Evolutionary conservation across 1,140 invertebrate genomes (phyloP).

Genomic region (Drosophila virilis): DNA sequence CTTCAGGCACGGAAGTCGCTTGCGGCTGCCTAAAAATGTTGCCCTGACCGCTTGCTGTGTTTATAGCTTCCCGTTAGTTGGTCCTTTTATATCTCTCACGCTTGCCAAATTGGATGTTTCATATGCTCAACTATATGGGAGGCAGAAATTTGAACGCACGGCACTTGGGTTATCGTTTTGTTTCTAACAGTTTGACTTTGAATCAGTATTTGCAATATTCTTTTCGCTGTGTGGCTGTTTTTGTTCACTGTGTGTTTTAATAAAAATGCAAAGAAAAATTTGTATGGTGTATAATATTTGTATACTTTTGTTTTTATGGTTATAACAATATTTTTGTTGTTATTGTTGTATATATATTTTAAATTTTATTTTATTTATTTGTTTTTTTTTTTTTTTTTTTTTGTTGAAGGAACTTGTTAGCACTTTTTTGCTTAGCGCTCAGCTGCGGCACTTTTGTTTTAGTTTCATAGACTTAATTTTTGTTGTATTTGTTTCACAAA

Average conservation of each 20-base stretch:
- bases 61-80: slow-evolving; percentile 50
- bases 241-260: slow-evolving; percentile 15
- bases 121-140: slow-evolving; percentile 11
- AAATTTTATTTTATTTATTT: slow-evolving; percentile 22
- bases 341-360: slow-evolving; percentile 35
- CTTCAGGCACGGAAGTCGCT: slow-evolving; percentile 51
- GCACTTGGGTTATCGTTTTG: slow-evolving; percentile 55
- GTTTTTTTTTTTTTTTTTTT: slow-evolving; percentile 35
- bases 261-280: slow-evolving; percentile 71
- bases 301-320: slow-evolving; percentile 58
- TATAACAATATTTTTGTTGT: slow-evolving; percentile 60
- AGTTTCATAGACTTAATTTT: slow-evolving; percentile 41
- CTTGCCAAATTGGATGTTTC: slow-evolving; percentile 32
- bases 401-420: slow-evolving; percentile 76
- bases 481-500: slow-evolving; percentile 48
- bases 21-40: slow-evolving; percentile 37
- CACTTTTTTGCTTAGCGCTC: slow-evolving; percentile 64
- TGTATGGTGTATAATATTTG: slow-evolving; percentile 67
- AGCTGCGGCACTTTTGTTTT: slow-evolving; percentile 73
- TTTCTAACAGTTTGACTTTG: slow-evolving; percentile 17
- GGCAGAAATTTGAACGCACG: slow-evolving; percentile 35
- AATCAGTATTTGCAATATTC: background rate
- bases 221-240: slow-evolving; percentile 6
- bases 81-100: background rate
- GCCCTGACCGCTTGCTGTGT: slow-evolving; percentile 36